These are phyloP conservation scores for Catostylus mosaicus DNA, from an alignment of 30 jellyfish, hydroid and myxozoan species.

Conservation along the genomic window DNA sequence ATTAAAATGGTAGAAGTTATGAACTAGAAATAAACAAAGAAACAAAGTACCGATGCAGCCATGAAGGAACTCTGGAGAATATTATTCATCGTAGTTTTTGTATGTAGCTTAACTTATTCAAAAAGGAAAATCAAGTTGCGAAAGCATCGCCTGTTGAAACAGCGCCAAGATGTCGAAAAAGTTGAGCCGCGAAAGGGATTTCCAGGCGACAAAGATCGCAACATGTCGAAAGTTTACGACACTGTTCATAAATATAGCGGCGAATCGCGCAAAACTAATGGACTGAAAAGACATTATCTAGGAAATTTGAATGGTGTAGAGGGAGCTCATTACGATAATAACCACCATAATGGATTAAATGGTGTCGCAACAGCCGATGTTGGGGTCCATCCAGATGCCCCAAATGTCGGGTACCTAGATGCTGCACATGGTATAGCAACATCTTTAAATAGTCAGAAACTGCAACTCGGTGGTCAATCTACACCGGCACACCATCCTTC, in stretches of 20 bases:
- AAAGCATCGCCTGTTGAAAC: constrained; percentile 3
- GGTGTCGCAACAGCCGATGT: constrained; percentile 51
- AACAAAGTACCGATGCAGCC: not conserved
- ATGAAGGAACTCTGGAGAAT: constrained; percentile 36
- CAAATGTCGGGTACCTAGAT: constrained; percentile 44
- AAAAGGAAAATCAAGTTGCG: constrained; percentile 21
- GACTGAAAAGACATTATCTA: constrained; percentile 64
- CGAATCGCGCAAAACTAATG: constrained; percentile 3
- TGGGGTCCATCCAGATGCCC: constrained; percentile 34
- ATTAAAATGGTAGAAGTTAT: constrained; percentile 2
- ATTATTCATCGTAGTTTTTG: not conserved
- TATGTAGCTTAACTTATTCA: not conserved
- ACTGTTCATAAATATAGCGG: constrained; percentile 57
- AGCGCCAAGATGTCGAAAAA: constrained; percentile 30
- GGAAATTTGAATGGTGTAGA: constrained; percentile 34
- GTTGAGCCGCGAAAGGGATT: constrained; percentile 27
- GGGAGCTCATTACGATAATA: not conserved
- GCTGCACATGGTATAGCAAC: constrained; percentile 67
- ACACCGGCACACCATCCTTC: constrained; percentile 40
- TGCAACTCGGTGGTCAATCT: constrained; percentile 56
- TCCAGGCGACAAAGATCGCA: constrained; percentile 54
- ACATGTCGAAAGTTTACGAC: constrained; percentile 66
- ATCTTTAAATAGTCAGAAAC: constrained; percentile 47
- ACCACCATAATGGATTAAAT: constrained; percentile 29
- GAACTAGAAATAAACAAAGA: constrained; percentile 10